Percentiles rank a stretch among this genome's conserved stretches.
Evolutionary conservation across 2,113 vertebrate genomes (phyloP).

Genomic region (Cynocephalus volans): DNA sequence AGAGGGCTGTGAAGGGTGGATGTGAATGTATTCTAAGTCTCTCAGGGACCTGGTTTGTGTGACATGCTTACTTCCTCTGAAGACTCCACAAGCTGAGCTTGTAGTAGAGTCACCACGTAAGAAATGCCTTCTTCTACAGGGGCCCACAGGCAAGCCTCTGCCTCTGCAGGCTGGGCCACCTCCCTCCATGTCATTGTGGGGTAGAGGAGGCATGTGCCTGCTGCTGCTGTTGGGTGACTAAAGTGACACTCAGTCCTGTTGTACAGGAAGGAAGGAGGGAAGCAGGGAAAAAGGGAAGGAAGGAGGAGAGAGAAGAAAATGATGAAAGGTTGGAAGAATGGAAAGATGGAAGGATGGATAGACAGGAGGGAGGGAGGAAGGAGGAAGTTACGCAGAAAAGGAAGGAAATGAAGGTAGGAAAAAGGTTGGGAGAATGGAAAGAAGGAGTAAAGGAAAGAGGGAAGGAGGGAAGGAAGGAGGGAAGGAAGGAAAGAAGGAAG

Average conservation of each 20-base stretch:
- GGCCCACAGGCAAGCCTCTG: fast-evolving
- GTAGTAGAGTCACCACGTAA: fast-evolving
- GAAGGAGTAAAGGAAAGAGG: too few relatives aligned
- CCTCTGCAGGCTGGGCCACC: too few relatives aligned
- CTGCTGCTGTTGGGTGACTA: background rate
- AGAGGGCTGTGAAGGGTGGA: background rate
- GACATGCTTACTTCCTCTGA: background rate
- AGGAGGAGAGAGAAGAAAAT: too few relatives aligned
- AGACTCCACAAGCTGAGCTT: fast-evolving
- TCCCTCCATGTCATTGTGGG: fast-evolving
- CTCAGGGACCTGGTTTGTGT: fast-evolving
- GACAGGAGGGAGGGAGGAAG: too few relatives aligned
- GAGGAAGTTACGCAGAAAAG: too few relatives aligned
- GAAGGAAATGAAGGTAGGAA: too few relatives aligned
- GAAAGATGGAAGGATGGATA: too few relatives aligned
- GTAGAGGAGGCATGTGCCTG: background rate
- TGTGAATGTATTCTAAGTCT: fast-evolving
- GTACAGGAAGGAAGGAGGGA: background rate
- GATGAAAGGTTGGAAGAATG: too few relatives aligned
- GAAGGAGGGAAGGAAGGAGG: background rate
- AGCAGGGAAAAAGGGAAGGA: background rate
- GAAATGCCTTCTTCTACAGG: fast-evolving
- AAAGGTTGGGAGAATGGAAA: background rate
- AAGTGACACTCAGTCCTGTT: too few relatives aligned
- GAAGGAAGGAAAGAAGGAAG: too few relatives aligned